These are phyloP conservation scores for Marmota monax DNA, from an alignment of 2,113 vertebrate genomes.

Conservation along the genomic window DNA sequence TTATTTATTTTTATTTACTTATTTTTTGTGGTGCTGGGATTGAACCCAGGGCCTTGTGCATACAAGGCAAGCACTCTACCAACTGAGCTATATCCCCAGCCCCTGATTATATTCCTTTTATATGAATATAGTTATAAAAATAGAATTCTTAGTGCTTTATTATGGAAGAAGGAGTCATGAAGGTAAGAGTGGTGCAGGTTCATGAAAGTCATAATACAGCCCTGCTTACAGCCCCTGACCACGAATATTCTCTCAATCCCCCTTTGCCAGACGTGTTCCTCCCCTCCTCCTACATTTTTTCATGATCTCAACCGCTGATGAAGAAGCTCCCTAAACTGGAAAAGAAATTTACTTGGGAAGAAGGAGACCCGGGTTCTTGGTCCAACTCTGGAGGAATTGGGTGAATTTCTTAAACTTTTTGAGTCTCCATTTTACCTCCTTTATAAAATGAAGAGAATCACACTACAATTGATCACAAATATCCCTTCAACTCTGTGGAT, in stretches of 20 bases:
- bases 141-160: background rate
- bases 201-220: background rate
- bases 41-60: too few relatives aligned
- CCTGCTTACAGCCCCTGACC: background rate
- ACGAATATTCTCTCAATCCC: background rate
- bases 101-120: background rate
- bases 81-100: too few relatives aligned
- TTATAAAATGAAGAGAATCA: background rate
- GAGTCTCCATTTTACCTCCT: background rate
- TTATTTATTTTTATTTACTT: background rate
- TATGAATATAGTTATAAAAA: background rate
- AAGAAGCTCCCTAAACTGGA: background rate
- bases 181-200: background rate
- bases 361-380: background rate
- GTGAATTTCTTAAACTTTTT: constrained; percentile 16
- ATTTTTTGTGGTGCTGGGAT: too few relatives aligned
- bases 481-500: background rate
- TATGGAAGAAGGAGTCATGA: background rate
- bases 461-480: background rate
- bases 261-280: background rate
- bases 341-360: background rate
- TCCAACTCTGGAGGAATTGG: background rate
- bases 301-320: background rate
- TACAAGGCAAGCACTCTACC: too few relatives aligned
- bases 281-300: background rate